Evolutionary conservation across 2,888 invertebrate genomes (phyloP).

Genomic region (Acanthopleura granulata): DNA sequence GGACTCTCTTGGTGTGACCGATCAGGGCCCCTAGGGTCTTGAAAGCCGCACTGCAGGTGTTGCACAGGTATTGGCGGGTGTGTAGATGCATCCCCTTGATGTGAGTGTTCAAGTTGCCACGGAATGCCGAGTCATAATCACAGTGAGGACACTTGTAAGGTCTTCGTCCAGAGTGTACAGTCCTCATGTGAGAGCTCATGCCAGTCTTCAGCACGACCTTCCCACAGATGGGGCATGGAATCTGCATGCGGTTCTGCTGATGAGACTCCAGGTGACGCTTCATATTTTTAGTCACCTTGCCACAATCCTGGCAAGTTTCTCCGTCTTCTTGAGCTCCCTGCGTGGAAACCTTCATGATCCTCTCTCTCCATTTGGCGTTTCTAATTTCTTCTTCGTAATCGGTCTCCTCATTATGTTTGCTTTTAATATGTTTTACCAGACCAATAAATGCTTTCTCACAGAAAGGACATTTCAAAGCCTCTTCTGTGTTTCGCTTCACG

Average conservation of each 20-base stretch:
- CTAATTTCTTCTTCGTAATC: constrained; percentile 64
- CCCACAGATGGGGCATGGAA: constrained; percentile 62
- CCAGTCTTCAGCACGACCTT: constrained; percentile 62
- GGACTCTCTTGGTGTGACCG: constrained; percentile 64
- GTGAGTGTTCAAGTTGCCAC: constrained; percentile 64
- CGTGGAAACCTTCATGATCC: constrained; percentile 64
- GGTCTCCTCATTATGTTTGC: constrained; percentile 61
- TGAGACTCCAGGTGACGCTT: constrained; percentile 63
- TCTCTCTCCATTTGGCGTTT: constrained; percentile 63
- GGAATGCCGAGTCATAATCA: constrained; percentile 63
- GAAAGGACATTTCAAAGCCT: constrained; percentile 64
- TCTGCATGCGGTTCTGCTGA: constrained; percentile 63
- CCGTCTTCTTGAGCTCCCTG: constrained; percentile 56
- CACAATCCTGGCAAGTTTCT: constrained; percentile 61
- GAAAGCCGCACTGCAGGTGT: constrained; percentile 63
- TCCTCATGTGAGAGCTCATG: constrained; percentile 65
- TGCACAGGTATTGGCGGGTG: constrained; percentile 62
- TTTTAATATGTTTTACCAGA: constrained; percentile 62
- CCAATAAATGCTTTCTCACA: constrained; percentile 64
- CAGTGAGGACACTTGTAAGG: constrained; percentile 66
- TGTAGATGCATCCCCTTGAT: constrained; percentile 65
- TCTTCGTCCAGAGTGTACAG: constrained; percentile 63
- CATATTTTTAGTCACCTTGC: constrained; percentile 62
- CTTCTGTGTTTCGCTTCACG: constrained; percentile 59
- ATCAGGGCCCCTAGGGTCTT: constrained; percentile 65